Evolutionary conservation across 1,140 invertebrate species (phyloP).

Genomic region (Oedothorax gibbosus): DNA sequence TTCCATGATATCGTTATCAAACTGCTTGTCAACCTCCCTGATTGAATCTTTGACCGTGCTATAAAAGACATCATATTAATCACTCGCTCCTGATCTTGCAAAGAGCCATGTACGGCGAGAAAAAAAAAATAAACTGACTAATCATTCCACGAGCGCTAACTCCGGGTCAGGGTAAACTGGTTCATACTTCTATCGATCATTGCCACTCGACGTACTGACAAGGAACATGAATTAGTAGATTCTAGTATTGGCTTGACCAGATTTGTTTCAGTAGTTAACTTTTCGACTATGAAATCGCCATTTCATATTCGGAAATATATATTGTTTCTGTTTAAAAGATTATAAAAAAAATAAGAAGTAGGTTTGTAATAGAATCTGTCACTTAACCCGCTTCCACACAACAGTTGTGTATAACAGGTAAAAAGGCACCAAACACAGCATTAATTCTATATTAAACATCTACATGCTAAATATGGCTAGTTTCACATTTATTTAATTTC

Average conservation of each 20-base stretch:
- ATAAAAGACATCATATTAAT: neutral
- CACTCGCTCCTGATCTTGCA: neutral
- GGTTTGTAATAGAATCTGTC: too few relatives aligned
- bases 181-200: constrained; percentile 32
- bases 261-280: too few relatives aligned
- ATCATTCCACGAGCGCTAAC: constrained; percentile 13
- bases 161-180: constrained; percentile 20
- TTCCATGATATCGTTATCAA: neutral
- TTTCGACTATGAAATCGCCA: too few relatives aligned
- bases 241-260: neutral
- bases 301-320: too few relatives aligned
- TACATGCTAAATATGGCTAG: too few relatives aligned
- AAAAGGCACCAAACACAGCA: too few relatives aligned
- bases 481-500: too few relatives aligned
- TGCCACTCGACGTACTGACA: neutral
- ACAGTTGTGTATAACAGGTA: too few relatives aligned
- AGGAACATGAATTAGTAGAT: constrained; percentile 29
- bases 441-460: too few relatives aligned
- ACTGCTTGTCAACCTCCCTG: neutral
- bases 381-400: too few relatives aligned
- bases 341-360: too few relatives aligned
- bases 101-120: neutral
- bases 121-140: constrained; percentile 19
- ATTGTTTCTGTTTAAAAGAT: too few relatives aligned
- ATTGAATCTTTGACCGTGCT: neutral